Conservation (phyloP, 2,797 vertebrate genomes). For the Delichon dasypus region DNA sequence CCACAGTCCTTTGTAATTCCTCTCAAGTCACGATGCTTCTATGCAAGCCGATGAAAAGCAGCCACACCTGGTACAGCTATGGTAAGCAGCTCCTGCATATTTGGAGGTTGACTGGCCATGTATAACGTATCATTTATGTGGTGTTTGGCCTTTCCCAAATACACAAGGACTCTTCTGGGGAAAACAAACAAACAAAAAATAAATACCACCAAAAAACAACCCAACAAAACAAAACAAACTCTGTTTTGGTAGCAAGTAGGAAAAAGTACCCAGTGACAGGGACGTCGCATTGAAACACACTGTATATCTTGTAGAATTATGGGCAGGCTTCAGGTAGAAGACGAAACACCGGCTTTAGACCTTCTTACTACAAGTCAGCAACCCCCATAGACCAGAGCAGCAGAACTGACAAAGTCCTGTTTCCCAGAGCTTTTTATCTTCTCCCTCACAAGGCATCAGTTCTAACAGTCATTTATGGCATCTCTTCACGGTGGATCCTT, state of each 20-base stretch:
- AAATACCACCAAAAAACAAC: background rate
- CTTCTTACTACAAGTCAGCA: background rate
- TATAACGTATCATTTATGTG: background rate
- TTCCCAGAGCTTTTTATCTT: background rate
- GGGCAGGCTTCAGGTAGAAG: background rate
- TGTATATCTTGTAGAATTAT: background rate
- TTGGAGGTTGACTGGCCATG: fast-evolving
- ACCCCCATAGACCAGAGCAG: background rate
- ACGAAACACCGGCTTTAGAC: background rate
- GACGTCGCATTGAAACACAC: background rate
- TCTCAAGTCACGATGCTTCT: background rate
- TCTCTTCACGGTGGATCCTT: background rate
- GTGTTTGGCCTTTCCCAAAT: background rate
- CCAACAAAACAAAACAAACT: no score
- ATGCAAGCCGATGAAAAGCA: background rate
- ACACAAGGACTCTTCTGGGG: background rate
- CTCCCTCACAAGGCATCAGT: background rate
- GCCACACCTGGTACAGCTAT: background rate
- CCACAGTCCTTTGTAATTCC: background rate
- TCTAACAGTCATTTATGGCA: background rate
- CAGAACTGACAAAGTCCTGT: background rate
- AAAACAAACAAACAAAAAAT: no score
- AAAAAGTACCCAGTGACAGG: background rate
- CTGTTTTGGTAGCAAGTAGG: background rate
- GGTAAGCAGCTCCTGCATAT: background rate